Conservation (phyloP, 2,888 invertebrate species). For the Pachycephus smyrnensis region DNA sequence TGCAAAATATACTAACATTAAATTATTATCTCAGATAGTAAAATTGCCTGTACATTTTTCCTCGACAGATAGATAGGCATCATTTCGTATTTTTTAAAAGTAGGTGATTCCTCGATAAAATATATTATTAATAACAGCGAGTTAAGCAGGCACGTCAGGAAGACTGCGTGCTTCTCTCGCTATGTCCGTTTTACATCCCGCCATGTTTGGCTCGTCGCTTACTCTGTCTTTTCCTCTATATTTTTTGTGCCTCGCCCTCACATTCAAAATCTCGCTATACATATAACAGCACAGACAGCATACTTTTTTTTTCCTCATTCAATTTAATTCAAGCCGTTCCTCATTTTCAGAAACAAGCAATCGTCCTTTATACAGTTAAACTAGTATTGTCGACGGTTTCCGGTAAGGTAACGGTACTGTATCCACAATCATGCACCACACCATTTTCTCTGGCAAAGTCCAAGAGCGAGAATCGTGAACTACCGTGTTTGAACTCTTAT, state of each 20-base stretch:
- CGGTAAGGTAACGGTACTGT: too few relatives aligned
- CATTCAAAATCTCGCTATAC: too few relatives aligned
- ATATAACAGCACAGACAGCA: too few relatives aligned
- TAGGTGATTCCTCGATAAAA: slow-evolving; percentile 48
- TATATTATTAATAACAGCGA: slow-evolving; percentile 41
- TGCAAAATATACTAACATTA: slow-evolving; percentile 60
- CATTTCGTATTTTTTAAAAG: slow-evolving; percentile 32
- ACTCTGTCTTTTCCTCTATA: too few relatives aligned
- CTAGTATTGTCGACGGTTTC: too few relatives aligned
- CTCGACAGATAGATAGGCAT: slow-evolving; percentile 41
- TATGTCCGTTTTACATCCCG: too few relatives aligned
- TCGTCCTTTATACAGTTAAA: background rate
- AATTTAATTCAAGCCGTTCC: background rate
- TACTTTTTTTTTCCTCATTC: too few relatives aligned
- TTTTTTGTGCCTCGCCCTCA: too few relatives aligned
- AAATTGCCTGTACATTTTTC: slow-evolving; percentile 51
- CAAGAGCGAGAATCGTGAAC: too few relatives aligned
- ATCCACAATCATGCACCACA: too few relatives aligned
- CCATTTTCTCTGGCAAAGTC: too few relatives aligned
- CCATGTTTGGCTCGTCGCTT: slow-evolving; percentile 1
- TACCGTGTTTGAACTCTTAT: too few relatives aligned
- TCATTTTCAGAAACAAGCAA: background rate
- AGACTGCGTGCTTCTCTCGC: slow-evolving; percentile 31
- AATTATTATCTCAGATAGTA: slow-evolving; percentile 51
- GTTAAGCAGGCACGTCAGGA: slow-evolving; percentile 33